Evolutionary conservation across 2,797 vertebrate genomes (phyloP).

Genomic region (Fratercula arctica): DNA sequence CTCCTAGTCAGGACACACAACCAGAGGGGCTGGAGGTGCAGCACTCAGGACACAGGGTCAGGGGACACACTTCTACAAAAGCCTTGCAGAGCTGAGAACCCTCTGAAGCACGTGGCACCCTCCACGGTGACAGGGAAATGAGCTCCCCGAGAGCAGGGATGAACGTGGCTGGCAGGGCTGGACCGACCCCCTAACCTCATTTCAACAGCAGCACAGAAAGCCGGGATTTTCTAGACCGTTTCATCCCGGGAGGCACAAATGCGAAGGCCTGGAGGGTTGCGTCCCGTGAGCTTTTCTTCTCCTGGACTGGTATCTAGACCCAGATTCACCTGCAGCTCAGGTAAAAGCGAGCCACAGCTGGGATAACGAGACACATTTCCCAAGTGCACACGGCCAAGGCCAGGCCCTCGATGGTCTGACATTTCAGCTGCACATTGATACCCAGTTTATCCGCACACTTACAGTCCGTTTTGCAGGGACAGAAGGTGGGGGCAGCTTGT

Average conservation of each 20-base stretch:
- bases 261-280: background rate
- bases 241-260: background rate
- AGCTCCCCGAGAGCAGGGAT: background rate
- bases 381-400: background rate
- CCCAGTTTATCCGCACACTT: background rate
- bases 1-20: background rate
- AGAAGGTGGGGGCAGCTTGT: background rate
- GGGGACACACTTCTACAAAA: background rate
- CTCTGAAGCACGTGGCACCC: fast-evolving
- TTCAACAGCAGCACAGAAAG: background rate
- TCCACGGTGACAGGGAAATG: fast-evolving
- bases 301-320: background rate
- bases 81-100: background rate
- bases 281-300: background rate
- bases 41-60: fast-evolving
- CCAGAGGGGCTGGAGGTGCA: fast-evolving
- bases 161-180: fast-evolving
- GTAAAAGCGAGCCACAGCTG: too few species aligned
- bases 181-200: background rate
- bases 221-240: background rate
- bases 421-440: background rate
- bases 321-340: background rate
- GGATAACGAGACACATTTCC: background rate
- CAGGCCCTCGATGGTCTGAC: background rate
- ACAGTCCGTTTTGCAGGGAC: background rate